phyloP scores from a whole-genome alignment of 30 jellyfish, hydroid and myxozoan species.

The Rhopilema esculentum region DNA sequence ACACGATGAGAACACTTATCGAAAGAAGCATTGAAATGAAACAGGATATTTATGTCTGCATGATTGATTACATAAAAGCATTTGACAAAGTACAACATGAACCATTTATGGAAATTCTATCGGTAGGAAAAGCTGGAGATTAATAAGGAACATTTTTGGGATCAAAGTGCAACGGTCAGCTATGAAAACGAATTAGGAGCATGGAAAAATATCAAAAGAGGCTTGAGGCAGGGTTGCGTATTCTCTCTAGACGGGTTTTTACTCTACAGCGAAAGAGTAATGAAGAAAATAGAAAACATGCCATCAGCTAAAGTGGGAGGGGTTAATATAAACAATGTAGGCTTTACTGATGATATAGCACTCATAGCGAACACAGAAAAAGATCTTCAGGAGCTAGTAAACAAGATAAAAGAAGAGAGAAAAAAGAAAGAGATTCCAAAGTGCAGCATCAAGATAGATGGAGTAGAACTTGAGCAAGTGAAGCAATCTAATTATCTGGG shows the following conservation, averaged over 20 bases:
- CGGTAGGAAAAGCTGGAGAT: too few species aligned
- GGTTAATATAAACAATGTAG: constrained; percentile 13
- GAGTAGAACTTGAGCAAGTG: constrained; percentile 19
- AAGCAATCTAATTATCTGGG: constrained; percentile 18
- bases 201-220: background rate
- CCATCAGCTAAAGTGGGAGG: constrained; percentile 45
- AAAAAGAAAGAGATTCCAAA: constrained; percentile 22
- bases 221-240: background rate
- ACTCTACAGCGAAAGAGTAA: background rate
- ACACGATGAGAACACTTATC: too few species aligned
- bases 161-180: too few species aligned
- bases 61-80: too few species aligned
- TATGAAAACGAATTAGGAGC: background rate
- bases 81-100: too few species aligned
- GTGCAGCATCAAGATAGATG: constrained; percentile 26
- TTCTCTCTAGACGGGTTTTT: background rate
- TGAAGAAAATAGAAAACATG: constrained; percentile 8
- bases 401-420: constrained; percentile 15
- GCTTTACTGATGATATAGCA: constrained; percentile 65
- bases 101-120: too few species aligned
- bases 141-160: too few species aligned
- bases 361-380: constrained; percentile 36
- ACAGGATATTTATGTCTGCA: too few species aligned
- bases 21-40: too few species aligned
- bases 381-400: constrained; percentile 27